phyloP scores from a whole-genome alignment of 1,140 invertebrate species.

The Ceratina japonica region DNA sequence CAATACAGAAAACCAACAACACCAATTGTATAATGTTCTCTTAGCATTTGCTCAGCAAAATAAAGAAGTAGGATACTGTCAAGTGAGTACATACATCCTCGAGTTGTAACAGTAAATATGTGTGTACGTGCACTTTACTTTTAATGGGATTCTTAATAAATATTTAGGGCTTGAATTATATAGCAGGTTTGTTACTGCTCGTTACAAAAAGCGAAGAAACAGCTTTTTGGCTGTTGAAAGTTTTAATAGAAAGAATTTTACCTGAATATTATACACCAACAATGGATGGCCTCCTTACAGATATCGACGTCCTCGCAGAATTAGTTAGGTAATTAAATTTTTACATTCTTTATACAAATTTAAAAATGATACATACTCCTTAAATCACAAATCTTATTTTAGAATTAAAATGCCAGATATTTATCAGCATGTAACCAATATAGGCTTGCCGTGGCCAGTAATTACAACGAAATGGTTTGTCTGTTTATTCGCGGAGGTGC shows the following conservation, averaged over 20 bases:
- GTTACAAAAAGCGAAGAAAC: constrained; percentile 93
- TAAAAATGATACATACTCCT: constrained; percentile 2
- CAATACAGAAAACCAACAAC: constrained; percentile 85
- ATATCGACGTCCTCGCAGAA: constrained; percentile 92
- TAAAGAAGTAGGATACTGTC: constrained; percentile 92
- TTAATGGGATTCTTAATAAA: constrained; percentile 36
- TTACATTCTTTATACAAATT: background rate
- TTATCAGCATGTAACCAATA: constrained; percentile 86
- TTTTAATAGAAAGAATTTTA: constrained; percentile 91
- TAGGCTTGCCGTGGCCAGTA: constrained; percentile 91
- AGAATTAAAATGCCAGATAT: constrained; percentile 89
- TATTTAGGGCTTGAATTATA: constrained; percentile 91
- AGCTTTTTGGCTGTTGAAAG: constrained; percentile 94
- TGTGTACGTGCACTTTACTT: background rate
- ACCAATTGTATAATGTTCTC: constrained; percentile 90
- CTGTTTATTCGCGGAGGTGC: constrained; percentile 93
- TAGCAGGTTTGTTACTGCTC: constrained; percentile 91
- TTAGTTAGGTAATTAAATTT: constrained; percentile 82
- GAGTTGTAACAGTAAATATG: background rate
- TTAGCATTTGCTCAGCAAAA: constrained; percentile 94
- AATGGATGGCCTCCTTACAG: constrained; percentile 92
- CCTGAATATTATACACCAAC: constrained; percentile 93
- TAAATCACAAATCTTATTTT: constrained; percentile 53
- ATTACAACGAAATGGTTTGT: constrained; percentile 97
- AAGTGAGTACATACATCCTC: constrained; percentile 78